Evolutionary conservation across 2,888 invertebrate genomes (phyloP).

Genomic region (Ormyrus thymus): DNA sequence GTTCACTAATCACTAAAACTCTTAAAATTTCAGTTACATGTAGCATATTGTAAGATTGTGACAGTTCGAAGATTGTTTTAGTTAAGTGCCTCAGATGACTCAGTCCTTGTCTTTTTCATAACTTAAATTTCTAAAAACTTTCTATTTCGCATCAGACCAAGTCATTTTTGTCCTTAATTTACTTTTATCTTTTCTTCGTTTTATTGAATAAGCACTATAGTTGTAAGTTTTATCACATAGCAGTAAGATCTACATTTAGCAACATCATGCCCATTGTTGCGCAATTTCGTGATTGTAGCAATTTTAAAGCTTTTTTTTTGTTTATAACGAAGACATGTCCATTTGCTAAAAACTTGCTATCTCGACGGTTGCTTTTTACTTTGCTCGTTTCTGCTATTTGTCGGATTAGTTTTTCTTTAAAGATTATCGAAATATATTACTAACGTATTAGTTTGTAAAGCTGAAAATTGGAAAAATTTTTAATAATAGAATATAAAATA

Average conservation of each 20-base stretch:
- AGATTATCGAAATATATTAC: slow-evolving; percentile 13
- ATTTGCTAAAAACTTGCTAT: slow-evolving; percentile 1
- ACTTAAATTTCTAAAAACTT: slow-evolving; percentile 29
- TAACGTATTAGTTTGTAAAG: slow-evolving; percentile 16
- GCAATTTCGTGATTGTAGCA: slow-evolving; percentile 23
- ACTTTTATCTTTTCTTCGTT: not conserved
- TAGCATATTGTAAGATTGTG: slow-evolving; percentile 13
- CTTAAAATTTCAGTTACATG: slow-evolving; percentile 12
- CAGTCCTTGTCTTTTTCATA: slow-evolving; percentile 8
- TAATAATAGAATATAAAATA: slow-evolving; percentile 36
- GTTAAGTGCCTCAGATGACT: slow-evolving; percentile 15
- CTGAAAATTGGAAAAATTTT: slow-evolving; percentile 16
- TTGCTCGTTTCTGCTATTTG: slow-evolving; percentile 1
- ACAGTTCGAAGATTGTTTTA: slow-evolving; percentile 16
- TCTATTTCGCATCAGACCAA: not conserved
- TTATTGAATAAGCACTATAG: slow-evolving; percentile 29
- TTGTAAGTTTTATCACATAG: slow-evolving; percentile 39
- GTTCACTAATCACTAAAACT: not conserved
- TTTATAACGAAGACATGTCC: slow-evolving; percentile 6
- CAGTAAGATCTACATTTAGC: slow-evolving; percentile 35
- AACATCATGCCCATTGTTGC: slow-evolving; percentile 13
- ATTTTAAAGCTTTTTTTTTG: slow-evolving; percentile 24
- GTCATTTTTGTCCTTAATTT: not conserved
- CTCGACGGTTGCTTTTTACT: not conserved
- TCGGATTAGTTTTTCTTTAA: not conserved